Conservation (phyloP, 37 sponge, comb jelly and placozoan genomes). For the Beroe forskalii region DNA sequence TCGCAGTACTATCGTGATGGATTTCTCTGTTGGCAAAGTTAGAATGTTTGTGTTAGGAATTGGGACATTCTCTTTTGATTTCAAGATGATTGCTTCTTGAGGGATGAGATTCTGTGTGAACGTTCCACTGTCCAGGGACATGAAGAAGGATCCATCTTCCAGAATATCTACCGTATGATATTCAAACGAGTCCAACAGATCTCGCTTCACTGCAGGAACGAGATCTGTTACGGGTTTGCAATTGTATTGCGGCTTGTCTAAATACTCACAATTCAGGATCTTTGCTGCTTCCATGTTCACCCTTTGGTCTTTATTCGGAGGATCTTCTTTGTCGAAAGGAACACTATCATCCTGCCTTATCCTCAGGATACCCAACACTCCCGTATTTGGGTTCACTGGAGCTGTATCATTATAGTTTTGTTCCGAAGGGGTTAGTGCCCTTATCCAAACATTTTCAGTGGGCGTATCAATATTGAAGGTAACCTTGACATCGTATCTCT, state of each 20-base stretch:
- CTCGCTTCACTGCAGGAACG: neutral
- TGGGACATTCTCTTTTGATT: neutral
- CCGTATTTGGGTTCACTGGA: neutral
- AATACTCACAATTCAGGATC: neutral
- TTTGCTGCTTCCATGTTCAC: neutral
- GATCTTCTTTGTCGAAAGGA: neutral
- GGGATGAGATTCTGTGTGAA: neutral
- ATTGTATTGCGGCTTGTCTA: neutral
- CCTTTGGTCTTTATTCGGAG: neutral
- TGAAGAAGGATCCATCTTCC: too few relatives aligned
- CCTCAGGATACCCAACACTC: neutral
- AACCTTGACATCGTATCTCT: neutral
- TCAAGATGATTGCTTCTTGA: neutral
- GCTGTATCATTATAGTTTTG: too few relatives aligned
- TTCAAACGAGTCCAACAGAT: too few relatives aligned
- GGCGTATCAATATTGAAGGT: neutral
- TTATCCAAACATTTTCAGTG: neutral
- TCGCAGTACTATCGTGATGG: neutral
- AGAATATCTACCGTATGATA: too few relatives aligned
- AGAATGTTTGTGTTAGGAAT: neutral
- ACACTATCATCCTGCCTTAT: neutral
- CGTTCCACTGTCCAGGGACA: neutral
- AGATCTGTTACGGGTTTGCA: neutral
- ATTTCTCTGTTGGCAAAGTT: neutral
- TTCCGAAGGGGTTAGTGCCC: neutral